Percentiles rank a stretch among this genome's conserved stretches.
Conservation (phyloP, 1,140 invertebrate species). For the Choristoneura fumiferana region DNA sequence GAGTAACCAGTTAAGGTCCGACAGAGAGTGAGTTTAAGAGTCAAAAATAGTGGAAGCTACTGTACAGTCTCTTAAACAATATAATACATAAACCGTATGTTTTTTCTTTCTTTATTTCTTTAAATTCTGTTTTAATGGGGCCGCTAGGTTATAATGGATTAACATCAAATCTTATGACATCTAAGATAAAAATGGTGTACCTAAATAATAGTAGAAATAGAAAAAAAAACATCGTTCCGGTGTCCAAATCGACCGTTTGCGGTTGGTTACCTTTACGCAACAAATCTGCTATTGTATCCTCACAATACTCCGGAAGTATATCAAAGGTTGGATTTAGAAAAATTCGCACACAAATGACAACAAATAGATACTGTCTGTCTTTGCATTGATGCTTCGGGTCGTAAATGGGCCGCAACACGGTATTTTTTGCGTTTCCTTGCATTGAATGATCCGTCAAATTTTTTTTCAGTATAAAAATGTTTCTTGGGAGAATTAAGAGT, state of each 20-base stretch:
- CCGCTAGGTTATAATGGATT: no score
- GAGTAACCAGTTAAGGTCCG: no score
- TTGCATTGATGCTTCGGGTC: not conserved
- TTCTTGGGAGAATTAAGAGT: not conserved
- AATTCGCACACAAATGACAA: slow-evolving; percentile 58
- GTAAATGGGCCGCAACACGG: slow-evolving; percentile 28
- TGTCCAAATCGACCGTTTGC: slow-evolving; percentile 33
- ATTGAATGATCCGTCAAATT: slow-evolving; percentile 26
- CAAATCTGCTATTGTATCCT: slow-evolving; percentile 33
- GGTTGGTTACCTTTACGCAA: slow-evolving; percentile 37
- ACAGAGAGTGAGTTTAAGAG: no score
- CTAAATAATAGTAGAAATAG: not conserved
- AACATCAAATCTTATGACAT: no score
- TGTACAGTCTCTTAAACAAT: no score
- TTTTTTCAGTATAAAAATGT: slow-evolving; percentile 10
- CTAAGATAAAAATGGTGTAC: no score
- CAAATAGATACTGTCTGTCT: slow-evolving; percentile 49
- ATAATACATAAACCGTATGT: no score
- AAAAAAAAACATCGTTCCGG: slow-evolving; percentile 7
- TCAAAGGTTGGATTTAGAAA: slow-evolving; percentile 36
- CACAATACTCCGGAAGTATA: slow-evolving; percentile 59
- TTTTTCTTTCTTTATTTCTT: no score
- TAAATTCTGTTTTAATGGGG: no score
- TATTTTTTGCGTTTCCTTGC: slow-evolving; percentile 31
- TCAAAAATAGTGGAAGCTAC: no score